Evolutionary conservation across 2,113 vertebrate species (phyloP).

Genomic region (Odobenus rosmarus): DNA sequence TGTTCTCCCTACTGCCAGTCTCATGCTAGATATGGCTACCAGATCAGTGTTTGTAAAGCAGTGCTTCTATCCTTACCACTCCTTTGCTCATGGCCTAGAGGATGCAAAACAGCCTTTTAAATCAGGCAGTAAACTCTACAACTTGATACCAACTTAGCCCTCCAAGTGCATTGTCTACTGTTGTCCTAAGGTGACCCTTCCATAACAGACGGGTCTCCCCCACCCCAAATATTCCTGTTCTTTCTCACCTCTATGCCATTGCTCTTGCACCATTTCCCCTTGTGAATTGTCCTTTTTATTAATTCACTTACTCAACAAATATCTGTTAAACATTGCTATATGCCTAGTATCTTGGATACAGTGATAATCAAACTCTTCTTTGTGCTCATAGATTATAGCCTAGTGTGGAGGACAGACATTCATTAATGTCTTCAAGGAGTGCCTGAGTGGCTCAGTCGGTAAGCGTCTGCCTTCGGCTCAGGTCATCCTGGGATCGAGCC

Average conservation of each 20-base stretch:
- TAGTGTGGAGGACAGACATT: conserved; percentile 11
- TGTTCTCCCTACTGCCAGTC: background rate
- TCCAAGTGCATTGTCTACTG: background rate
- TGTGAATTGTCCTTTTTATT: background rate
- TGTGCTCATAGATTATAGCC: background rate
- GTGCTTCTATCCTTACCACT: background rate
- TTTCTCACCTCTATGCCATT: background rate
- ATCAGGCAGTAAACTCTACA: background rate
- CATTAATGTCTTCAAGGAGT: background rate
- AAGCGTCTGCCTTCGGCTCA: no score
- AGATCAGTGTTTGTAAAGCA: background rate
- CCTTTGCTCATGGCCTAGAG: background rate
- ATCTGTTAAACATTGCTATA: background rate
- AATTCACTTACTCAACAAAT: background rate
- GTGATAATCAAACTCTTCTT: conserved; percentile 13
- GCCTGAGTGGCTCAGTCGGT: no score
- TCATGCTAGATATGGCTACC: background rate
- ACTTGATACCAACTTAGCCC: background rate
- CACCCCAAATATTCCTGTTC: background rate
- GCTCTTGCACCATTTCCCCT: background rate
- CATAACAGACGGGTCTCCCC: background rate
- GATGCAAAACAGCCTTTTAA: background rate
- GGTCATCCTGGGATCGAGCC: no score
- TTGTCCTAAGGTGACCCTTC: background rate
- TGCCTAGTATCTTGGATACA: background rate